A percentile compares a stretch with the other conserved stretches of the same genome.
Evolutionary conservation across 2,888 invertebrate species (phyloP).

Genomic region (Subacronicta megacephala): DNA sequence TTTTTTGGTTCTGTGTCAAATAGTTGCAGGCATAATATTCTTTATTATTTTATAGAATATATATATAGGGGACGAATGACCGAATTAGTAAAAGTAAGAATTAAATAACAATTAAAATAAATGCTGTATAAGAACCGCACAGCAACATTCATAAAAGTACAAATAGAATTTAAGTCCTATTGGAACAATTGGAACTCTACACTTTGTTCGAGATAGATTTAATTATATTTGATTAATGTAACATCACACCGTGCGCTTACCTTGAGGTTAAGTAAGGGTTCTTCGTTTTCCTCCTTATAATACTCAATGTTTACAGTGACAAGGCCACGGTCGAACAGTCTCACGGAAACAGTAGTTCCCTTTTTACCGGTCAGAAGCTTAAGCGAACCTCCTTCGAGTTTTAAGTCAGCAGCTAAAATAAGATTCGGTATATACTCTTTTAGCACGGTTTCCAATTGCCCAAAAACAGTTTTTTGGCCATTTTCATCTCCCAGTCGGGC

Average conservation of each 20-base stretch:
- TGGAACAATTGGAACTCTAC: no score
- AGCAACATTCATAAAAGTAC: no score
- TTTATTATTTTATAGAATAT: no score
- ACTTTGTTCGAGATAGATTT: conserved; percentile 3
- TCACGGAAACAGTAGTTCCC: conserved; percentile 92
- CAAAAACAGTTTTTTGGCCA: conserved; percentile 91
- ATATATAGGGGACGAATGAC: no score
- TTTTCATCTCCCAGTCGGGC: conserved; percentile 91
- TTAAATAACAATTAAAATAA: no score
- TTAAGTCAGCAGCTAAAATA: conserved; percentile 91
- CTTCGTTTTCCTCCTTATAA: conserved; percentile 93
- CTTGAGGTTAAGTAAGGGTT: conserved; percentile 93
- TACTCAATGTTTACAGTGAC: conserved; percentile 95
- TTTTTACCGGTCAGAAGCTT: conserved; percentile 92
- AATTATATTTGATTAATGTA: conserved; percentile 35
- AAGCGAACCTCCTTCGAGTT: conserved; percentile 92
- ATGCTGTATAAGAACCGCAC: no score
- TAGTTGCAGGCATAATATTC: background rate
- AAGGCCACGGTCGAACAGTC: conserved; percentile 93
- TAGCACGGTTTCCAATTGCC: conserved; percentile 92
- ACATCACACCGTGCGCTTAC: conserved; percentile 80
- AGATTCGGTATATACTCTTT: conserved; percentile 93
- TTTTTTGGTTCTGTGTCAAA: background rate
- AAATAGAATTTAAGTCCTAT: no score
- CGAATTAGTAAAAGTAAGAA: no score